Evolutionary conservation across 2,797 vertebrate genomes (phyloP).

Genomic region (Pangasius mekongensis): DNA sequence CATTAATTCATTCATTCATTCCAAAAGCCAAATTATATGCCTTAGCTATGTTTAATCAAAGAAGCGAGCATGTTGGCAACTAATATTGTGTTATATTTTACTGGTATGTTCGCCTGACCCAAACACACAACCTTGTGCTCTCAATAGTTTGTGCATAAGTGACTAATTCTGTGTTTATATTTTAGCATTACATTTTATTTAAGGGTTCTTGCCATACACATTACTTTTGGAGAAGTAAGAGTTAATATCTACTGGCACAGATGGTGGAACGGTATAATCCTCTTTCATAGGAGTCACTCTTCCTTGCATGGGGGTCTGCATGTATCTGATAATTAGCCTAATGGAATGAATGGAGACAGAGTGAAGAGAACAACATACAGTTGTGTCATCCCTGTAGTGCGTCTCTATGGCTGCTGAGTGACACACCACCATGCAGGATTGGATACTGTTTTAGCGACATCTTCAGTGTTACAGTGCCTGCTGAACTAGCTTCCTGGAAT

Average conservation of each 20-base stretch:
- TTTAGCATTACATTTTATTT: not conserved
- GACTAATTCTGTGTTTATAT: not conserved
- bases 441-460: conserved; percentile 31
- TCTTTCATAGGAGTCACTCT: conserved; percentile 61
- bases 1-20: not conserved
- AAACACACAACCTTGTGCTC: not conserved
- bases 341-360: conserved; percentile 50
- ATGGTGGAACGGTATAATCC: conserved; percentile 62
- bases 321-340: conserved; percentile 57
- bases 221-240: conserved; percentile 39
- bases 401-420: conserved; percentile 35
- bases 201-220: not conserved
- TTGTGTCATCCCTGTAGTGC: conserved; percentile 28
- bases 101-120: not conserved
- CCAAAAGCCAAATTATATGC: not conserved
- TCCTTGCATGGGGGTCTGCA: conserved; percentile 49
- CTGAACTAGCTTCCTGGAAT: conserved; percentile 47
- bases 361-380: conserved; percentile 46
- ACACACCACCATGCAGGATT: conserved; percentile 26
- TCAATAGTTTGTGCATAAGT: not conserved
- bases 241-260: conserved; percentile 59
- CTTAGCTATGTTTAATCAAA: not conserved
- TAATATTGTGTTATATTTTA: not conserved
- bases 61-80: not conserved
- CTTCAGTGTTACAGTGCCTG: conserved; percentile 37